Evolutionary conservation across 1,140 invertebrate genomes (phyloP).

Genomic region (Propsilocerus akamusi): DNA sequence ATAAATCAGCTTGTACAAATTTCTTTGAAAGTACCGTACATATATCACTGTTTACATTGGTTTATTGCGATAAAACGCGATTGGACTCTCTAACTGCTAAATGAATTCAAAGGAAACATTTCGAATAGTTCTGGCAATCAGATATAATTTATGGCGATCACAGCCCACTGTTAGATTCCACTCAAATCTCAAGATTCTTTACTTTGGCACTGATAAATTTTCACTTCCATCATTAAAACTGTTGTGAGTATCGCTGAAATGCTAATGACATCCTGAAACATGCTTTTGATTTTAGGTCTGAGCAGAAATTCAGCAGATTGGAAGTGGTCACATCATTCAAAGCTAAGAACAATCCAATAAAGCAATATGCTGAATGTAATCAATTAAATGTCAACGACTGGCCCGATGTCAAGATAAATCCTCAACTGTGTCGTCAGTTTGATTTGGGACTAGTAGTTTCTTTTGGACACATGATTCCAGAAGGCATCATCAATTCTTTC

Average conservation of each 20-base stretch:
- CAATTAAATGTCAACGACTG: slow-evolving; percentile 32
- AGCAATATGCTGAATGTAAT: slow-evolving; percentile 28
- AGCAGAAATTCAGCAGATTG: slow-evolving; percentile 18
- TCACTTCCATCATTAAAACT: slow-evolving; percentile 36
- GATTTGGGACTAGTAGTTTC: slow-evolving; percentile 50
- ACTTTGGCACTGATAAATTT: slow-evolving; percentile 50
- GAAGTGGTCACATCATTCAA: slow-evolving; percentile 39
- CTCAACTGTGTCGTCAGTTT: slow-evolving; percentile 22
- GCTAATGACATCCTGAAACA: slow-evolving; percentile 4
- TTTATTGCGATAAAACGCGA: background rate
- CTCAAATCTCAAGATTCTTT: slow-evolving; percentile 27
- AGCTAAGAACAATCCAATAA: slow-evolving; percentile 29
- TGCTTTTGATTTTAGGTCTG: slow-evolving; percentile 6
- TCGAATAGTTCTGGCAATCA: too few relatives aligned
- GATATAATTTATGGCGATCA: too few relatives aligned
- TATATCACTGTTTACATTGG: background rate
- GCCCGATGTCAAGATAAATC: slow-evolving; percentile 25
- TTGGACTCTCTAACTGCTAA: too few relatives aligned
- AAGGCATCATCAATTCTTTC: slow-evolving; percentile 38
- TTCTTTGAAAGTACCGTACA: background rate
- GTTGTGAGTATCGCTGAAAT: slow-evolving; percentile 17
- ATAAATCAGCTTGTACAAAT: background rate
- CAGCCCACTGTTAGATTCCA: too few relatives aligned
- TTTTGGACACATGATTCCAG: slow-evolving; percentile 50
- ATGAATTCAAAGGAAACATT: too few relatives aligned